Percentiles rank a stretch among this genome's conserved stretches.
Evolutionary conservation across 2,888 invertebrate genomes (phyloP).

Genomic region (Callinectes sapidus): DNA sequence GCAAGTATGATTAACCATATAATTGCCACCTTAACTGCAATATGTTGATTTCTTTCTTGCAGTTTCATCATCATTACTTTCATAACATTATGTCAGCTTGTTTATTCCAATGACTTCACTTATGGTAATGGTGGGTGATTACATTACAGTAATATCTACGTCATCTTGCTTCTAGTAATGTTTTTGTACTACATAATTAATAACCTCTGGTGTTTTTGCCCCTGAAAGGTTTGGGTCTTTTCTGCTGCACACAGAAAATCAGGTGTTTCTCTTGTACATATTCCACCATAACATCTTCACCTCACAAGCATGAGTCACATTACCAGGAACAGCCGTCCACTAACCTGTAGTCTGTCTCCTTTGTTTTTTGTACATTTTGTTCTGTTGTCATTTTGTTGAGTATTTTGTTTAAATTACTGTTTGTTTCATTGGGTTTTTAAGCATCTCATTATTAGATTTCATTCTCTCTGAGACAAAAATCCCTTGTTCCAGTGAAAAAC

Average conservation of each 20-base stretch:
- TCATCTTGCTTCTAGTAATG: neutral
- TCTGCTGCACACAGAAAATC: neutral
- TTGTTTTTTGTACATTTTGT: neutral
- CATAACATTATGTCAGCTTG: neutral
- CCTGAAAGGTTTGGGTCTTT: neutral
- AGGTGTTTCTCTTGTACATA: conserved; percentile 9
- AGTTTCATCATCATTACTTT: conserved; percentile 7
- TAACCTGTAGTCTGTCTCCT: conserved; percentile 4
- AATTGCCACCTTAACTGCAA: neutral
- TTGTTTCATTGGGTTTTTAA: neutral
- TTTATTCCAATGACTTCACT: neutral
- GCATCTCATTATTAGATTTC: neutral
- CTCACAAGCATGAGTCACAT: conserved; percentile 15
- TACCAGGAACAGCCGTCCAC: neutral
- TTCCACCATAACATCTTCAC: neutral
- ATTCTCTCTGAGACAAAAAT: neutral
- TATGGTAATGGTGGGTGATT: conserved; percentile 2
- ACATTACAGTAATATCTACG: neutral
- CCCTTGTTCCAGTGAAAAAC: neutral
- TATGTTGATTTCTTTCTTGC: neutral
- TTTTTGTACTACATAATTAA: neutral
- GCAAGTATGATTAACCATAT: conserved; percentile 34
- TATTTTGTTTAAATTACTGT: conserved; percentile 3
- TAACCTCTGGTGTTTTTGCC: neutral
- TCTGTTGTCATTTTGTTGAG: conserved; percentile 11